Conservation (phyloP, 1,140 invertebrate species). For the Tetraneura akinire region DNA sequence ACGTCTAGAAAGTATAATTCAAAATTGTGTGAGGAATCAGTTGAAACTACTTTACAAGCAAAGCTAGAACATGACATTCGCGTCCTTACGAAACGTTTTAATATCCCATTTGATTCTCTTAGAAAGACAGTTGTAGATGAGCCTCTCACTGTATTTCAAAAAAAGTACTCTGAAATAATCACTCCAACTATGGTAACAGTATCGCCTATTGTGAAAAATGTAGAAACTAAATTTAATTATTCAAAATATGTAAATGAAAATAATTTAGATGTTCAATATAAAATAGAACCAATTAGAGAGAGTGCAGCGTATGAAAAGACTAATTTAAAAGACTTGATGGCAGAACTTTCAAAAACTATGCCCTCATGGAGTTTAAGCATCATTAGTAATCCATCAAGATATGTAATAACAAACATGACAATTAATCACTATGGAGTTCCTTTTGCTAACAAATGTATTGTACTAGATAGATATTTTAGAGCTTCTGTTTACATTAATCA, state of each 20-base stretch:
- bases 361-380: slow-evolving; percentile 38
- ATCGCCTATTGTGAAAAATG: slow-evolving; percentile 8
- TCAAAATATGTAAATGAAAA: neutral
- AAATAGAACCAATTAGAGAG: slow-evolving; percentile 19
- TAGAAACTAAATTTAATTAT: neutral
- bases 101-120: slow-evolving; percentile 5
- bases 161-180: neutral
- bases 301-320: slow-evolving; percentile 23
- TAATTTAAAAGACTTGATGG: slow-evolving; percentile 33
- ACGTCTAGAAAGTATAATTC: neutral
- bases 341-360: slow-evolving; percentile 40
- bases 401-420: slow-evolving; percentile 12
- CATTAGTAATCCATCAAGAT: slow-evolving; percentile 1
- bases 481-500: slow-evolving; percentile 40
- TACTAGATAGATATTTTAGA: slow-evolving; percentile 25
- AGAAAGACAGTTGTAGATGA: slow-evolving; percentile 13
- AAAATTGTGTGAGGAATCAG: neutral
- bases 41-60: neutral
- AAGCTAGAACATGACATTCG: neutral
- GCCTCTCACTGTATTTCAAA: slow-evolving; percentile 12
- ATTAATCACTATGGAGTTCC: slow-evolving; percentile 8
- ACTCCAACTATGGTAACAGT: neutral
- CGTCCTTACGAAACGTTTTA: neutral
- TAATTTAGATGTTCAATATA: slow-evolving; percentile 22
- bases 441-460: neutral